Percentiles rank a stretch among this genome's conserved stretches.
These are phyloP conservation scores for Aphelenchoides fujianensis DNA, from an alignment of 1,140 invertebrate genomes.

Conservation along the genomic window DNA sequence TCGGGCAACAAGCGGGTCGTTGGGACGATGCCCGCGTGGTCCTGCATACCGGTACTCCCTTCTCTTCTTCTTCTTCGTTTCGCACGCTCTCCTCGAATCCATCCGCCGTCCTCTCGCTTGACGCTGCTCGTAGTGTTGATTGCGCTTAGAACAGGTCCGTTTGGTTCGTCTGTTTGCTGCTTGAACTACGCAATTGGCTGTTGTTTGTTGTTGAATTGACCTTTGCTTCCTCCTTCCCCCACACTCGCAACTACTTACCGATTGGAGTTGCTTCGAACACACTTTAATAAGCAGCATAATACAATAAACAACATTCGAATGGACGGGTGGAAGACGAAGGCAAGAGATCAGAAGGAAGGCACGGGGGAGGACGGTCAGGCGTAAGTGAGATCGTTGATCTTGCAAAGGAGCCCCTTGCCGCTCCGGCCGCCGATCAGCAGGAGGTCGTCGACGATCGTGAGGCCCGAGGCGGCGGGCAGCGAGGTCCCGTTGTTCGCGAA, in stretches of 20 bases:
- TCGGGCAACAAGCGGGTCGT: neutral
- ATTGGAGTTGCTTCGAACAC: neutral
- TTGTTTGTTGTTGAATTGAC: neutral
- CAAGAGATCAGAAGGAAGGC: no score
- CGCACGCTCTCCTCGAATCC: no score
- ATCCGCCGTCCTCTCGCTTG: neutral
- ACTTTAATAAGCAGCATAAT: slow-evolving; percentile 1
- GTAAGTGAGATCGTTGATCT: slow-evolving; percentile 14
- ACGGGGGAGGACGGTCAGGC: neutral
- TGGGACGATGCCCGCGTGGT: neutral
- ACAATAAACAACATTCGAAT: no score
- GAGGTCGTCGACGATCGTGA: neutral
- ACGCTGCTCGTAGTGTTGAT: neutral
- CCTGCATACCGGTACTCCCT: neutral
- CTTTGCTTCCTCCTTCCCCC: neutral
- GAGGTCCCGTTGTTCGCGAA: slow-evolving; percentile 24
- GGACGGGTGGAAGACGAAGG: no score
- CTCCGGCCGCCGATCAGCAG: neutral
- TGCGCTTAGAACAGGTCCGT: neutral
- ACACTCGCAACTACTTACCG: neutral
- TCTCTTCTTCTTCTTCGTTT: neutral
- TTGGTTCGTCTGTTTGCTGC: neutral
- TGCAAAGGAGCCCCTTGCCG: slow-evolving; percentile 10
- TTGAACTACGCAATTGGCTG: neutral
- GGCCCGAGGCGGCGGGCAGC: neutral